phyloP scores from a whole-genome alignment of 2,888 invertebrate genomes.

The Caenorhabditis plicata region DNA sequence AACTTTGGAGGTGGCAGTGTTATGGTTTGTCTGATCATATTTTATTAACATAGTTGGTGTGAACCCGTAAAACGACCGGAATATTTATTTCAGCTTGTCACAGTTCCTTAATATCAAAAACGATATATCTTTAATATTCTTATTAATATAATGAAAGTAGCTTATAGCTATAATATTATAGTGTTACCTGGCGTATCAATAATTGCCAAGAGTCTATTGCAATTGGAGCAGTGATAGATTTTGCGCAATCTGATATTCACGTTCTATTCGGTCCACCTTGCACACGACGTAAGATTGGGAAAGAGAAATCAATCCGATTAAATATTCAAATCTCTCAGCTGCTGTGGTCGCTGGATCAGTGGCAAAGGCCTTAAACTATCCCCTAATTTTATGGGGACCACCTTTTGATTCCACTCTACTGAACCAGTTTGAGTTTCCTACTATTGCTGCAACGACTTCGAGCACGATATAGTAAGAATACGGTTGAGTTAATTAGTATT shows the following conservation, averaged over 20 bases:
- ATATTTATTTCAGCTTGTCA: no score
- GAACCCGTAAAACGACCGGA: no score
- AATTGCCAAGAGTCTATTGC: slow-evolving; percentile 35
- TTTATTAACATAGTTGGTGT: no score
- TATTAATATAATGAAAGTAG: neutral
- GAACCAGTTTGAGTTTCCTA: slow-evolving; percentile 35
- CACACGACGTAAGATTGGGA: slow-evolving; percentile 20
- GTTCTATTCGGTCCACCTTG: slow-evolving; percentile 46
- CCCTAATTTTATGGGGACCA: slow-evolving; percentile 46
- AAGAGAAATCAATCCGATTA: neutral
- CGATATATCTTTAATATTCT: neutral
- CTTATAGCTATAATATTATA: slow-evolving; percentile 10
- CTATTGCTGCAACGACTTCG: slow-evolving; percentile 33
- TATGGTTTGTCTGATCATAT: neutral
- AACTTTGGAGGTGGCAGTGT: no score
- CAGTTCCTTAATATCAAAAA: no score
- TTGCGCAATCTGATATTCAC: slow-evolving; percentile 22
- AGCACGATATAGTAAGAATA: slow-evolving; percentile 37
- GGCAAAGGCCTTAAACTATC: slow-evolving; percentile 37
- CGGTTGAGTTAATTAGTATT: neutral
- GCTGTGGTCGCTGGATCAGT: slow-evolving; percentile 36
- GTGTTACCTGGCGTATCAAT: slow-evolving; percentile 34
- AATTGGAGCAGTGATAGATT: slow-evolving; percentile 32
- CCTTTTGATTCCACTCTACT: slow-evolving; percentile 35
- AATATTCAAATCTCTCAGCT: slow-evolving; percentile 15